Conservation (phyloP, 2,113 vertebrate species). For the Perca schrenkii region DNA sequence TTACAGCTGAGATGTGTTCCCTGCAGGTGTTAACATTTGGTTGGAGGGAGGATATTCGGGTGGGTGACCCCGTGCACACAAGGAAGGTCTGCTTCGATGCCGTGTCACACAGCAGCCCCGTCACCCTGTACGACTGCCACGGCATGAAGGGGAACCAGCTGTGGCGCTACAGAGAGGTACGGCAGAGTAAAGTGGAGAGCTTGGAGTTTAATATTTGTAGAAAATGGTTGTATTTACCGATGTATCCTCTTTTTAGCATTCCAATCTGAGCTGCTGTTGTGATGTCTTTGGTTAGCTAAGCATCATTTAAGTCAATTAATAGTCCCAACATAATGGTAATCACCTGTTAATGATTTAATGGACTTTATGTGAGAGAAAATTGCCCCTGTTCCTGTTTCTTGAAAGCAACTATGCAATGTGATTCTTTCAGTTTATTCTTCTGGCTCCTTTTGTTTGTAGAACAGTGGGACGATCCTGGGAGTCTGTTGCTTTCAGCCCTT, state of each 20-base stretch:
- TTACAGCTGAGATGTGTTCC: not conserved
- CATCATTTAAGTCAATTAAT: slow-evolving; percentile 7
- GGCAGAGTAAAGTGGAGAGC: rapidly evolving
- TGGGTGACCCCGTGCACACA: slow-evolving; percentile 94
- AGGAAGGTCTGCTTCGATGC: slow-evolving; percentile 98
- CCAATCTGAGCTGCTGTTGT: not conserved
- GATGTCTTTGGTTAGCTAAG: slow-evolving; percentile 11
- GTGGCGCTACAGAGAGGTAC: slow-evolving; percentile 94
- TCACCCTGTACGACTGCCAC: slow-evolving; percentile 97
- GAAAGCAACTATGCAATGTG: not conserved
- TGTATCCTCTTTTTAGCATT: not conserved
- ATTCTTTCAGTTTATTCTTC: not conserved
- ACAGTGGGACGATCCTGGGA: not conserved
- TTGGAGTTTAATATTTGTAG: not conserved
- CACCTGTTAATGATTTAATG: slow-evolving; percentile 21
- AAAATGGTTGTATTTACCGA: not conserved
- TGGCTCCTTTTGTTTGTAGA: not conserved
- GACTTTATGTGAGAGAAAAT: not conserved
- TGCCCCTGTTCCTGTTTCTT: not conserved
- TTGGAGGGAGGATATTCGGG: slow-evolving; percentile 96
- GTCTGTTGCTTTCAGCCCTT: not conserved
- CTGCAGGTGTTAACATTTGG: slow-evolving; percentile 95
- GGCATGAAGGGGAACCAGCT: slow-evolving; percentile 99
- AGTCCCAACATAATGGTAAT: not conserved
- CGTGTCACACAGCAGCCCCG: slow-evolving; percentile 91